Evolutionary conservation across 2,888 invertebrate genomes (phyloP), one percentile per base, ranked within the genome.

Genomic region (Notodonta dromedarius): DNA sequence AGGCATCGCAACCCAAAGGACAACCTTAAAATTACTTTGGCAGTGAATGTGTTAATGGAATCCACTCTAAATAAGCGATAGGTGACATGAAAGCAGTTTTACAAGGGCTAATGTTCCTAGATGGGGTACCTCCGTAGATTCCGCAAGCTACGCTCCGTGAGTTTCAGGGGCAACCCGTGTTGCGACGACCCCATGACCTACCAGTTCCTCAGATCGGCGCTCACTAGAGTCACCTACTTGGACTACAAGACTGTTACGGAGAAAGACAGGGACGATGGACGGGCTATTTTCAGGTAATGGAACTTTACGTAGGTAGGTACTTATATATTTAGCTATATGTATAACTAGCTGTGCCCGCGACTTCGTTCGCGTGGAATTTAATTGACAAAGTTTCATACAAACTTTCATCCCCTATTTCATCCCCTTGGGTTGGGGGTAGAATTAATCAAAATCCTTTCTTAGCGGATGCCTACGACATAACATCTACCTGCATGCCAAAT

Each of bases 101-200:
- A n/a, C 13, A n/a, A 46, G 1, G 0, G 58, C 48, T 8, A 35
- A n/a, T 11, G 44, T 64, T 67, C 81, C 32, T 66, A 97, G 97
- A 94, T 96, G 71, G 89, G 96, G 61, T 96, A 97, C 73, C 89
- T 98, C 57, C 94, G 97, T 32, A 94, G 94, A 80, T 96, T 97
- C 66, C 93, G 94, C 55, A 94, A 94, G 13, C 87, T 98, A 3
- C 94, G 95, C 35, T 96, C 97, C 0, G 91, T 98, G 0, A 97
- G 97, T 77, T 94, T 97, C 82, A 95, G 95, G 70, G 97, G 96
- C 3, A 98, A 98, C 89, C 97, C 98, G 5, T 96, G 98, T 76
- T 94, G 96, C 54, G 90, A 95, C 60, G 93, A 95, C 60, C 88
- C 94, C 0, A 94, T 95, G 80, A 96, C 97, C 63, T 94, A 95